Evolutionary conservation across 1,140 invertebrate species (phyloP).

Genomic region (Conopomorpha cramerella): DNA sequence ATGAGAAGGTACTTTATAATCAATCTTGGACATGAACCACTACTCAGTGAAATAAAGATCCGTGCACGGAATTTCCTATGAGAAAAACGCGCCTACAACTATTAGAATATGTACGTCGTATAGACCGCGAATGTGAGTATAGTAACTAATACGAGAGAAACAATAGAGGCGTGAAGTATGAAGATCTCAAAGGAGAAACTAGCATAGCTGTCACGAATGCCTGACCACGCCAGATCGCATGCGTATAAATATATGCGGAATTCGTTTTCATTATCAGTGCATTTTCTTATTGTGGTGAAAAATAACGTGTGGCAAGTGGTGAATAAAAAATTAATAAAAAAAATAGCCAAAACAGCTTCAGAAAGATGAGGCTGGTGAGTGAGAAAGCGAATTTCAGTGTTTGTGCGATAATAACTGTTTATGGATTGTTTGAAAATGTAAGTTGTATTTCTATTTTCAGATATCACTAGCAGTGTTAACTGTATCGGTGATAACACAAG

Average conservation of each 20-base stretch:
- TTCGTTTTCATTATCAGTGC: conserved; percentile 57
- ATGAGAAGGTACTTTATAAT: too few relatives aligned
- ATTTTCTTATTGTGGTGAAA: conserved; percentile 34
- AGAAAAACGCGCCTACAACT: too few relatives aligned
- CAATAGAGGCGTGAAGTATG: conserved; percentile 12
- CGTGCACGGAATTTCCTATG: too few relatives aligned
- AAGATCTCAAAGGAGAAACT: conserved; percentile 35
- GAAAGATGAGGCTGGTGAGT: conserved; percentile 51
- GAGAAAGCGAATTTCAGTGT: conserved; percentile 20
- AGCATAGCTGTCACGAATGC: conserved; percentile 54
- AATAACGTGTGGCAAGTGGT: conserved; percentile 38
- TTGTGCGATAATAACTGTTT: too few relatives aligned
- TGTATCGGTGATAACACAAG: conserved; percentile 12
- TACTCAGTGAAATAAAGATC: too few relatives aligned
- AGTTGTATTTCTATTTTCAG: conserved; percentile 25
- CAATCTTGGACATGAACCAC: too few relatives aligned
- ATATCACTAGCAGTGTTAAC: conserved; percentile 21
- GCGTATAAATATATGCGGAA: conserved; percentile 57
- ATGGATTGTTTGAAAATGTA: too few relatives aligned
- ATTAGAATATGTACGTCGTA: too few relatives aligned
- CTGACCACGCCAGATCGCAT: conserved; percentile 35
- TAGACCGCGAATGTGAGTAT: too few relatives aligned
- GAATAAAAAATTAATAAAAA: conserved; percentile 9
- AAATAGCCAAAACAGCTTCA: conserved; percentile 24
- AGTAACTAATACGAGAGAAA: too few relatives aligned